Base-by-base conservation (phyloP, 2,888 invertebrate genomes). In the Sphecodes monilicornis region DNA sequence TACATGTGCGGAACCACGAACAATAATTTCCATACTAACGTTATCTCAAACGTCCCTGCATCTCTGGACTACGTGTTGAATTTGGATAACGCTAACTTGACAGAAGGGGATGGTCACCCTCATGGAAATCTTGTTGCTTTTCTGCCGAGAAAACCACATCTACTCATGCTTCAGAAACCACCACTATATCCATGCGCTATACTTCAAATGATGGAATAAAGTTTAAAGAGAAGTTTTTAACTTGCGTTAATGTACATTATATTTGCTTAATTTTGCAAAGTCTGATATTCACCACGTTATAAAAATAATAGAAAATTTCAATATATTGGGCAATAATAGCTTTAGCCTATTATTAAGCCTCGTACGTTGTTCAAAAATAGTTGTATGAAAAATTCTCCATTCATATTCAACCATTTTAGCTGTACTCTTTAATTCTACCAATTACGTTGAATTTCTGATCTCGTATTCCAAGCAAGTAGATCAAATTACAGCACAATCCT, bases 21-120 rank as follows among this genome's bases (percentile, higher is more conserved):
- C 90, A 92, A 92, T 92, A 92, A 92, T 92, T 92, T 91, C 90
- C 91, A 91, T 90, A 91, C 90, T 91, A 93, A 92, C 90, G 91
- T 92, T 93, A 91, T 93, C 90, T 85, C 86, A 79, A 76, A 86
- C 76, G 74, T 73, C 89, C 90, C 86, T 83, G 88, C 88, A 87
- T 83, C 86, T 78, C 86, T 88, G 87, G 89, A 86, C 90, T 92
- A 92, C 91, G 92, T 91, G 92, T 91, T 91, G 90, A 92, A 92
- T 92, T 92, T 90, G 91, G 92, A 93, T 92, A 93, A 92, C 90
- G 91, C 91, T 86, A 92, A 92, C 91, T 92, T 91, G 89, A 91
- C 90, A 90, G 90, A 89, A 87, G 88, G 89, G 91, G 86, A 84
- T 85, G 88, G 89, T 85, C 87, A 87, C 85, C 87, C 87, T 85